These are phyloP conservation scores for Esox masquinongy DNA, from an alignment of 2,797 vertebrate genomes.

Conservation along the genomic window DNA sequence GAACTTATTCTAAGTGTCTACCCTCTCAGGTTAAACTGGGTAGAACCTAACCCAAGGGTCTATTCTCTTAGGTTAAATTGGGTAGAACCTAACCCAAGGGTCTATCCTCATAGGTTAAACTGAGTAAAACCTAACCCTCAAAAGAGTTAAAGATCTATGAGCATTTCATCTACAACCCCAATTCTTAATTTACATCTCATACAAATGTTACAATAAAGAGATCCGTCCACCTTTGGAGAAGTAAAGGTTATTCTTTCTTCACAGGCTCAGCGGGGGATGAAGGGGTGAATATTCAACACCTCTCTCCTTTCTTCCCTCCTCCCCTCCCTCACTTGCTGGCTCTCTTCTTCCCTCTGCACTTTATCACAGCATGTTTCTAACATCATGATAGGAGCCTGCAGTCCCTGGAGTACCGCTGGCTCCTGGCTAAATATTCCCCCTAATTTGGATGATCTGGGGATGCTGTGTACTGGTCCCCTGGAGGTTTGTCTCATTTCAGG, in stretches of 20 bases:
- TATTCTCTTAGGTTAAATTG: neutral
- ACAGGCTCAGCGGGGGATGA: slow-evolving; percentile 13
- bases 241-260: slow-evolving; percentile 21
- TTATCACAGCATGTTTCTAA: slow-evolving; percentile 10
- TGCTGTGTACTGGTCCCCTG: no score
- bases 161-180: neutral
- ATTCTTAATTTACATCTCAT: neutral
- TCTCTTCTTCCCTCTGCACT: neutral
- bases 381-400: slow-evolving; percentile 2
- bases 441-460: no score
- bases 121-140: neutral
- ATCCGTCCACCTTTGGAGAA: slow-evolving; percentile 5
- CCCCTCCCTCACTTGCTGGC: neutral
- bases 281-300: slow-evolving; percentile 16
- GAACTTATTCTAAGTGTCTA: no score
- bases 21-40: no score
- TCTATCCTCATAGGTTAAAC: neutral
- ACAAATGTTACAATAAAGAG: neutral
- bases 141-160: neutral
- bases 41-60: no score
- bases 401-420: slow-evolving; percentile 3
- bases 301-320: neutral
- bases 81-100: neutral
- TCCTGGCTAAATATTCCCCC: slow-evolving; percentile 9
- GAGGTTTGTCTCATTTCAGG: no score